Conservation (phyloP, 1,140 invertebrate species). For the Tribolium castaneum region DNA sequence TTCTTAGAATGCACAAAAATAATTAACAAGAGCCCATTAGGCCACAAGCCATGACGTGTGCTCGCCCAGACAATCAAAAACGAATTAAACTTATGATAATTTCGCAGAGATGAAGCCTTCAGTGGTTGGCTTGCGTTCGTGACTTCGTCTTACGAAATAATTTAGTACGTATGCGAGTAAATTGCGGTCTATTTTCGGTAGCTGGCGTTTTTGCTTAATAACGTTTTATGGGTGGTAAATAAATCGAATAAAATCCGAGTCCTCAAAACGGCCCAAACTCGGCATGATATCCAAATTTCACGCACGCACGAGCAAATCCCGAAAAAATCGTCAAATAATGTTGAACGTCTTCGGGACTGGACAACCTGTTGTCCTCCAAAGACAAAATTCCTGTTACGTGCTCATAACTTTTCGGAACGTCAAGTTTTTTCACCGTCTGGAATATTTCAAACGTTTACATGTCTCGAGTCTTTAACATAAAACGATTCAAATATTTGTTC, state of each 20-base stretch:
- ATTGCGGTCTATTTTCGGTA: slow-evolving; percentile 32
- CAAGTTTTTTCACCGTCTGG: neutral
- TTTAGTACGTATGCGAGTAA: slow-evolving; percentile 35
- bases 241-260: slow-evolving; percentile 30
- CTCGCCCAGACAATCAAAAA: neutral
- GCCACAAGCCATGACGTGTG: neutral
- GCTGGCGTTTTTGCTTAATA: slow-evolving; percentile 31
- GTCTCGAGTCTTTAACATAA: neutral
- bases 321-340: no score
- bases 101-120: neutral
- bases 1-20: no score
- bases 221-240: slow-evolving; percentile 34
- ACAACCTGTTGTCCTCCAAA: slow-evolving; percentile 22
- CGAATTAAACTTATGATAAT: neutral
- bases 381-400: slow-evolving; percentile 21
- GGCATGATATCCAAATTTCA: slow-evolving; percentile 31
- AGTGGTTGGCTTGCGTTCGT: neutral
- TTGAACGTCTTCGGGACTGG: no score
- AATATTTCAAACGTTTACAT: slow-evolving; percentile 12
- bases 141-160: slow-evolving; percentile 19
- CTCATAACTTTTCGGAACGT: slow-evolving; percentile 11
- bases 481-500: neutral
- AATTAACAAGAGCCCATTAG: no score
- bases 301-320: slow-evolving; percentile 7
- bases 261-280: slow-evolving; percentile 13